Conservation (phyloP, 2,888 invertebrate genomes). For the Cosmorhoe ocellata region DNA sequence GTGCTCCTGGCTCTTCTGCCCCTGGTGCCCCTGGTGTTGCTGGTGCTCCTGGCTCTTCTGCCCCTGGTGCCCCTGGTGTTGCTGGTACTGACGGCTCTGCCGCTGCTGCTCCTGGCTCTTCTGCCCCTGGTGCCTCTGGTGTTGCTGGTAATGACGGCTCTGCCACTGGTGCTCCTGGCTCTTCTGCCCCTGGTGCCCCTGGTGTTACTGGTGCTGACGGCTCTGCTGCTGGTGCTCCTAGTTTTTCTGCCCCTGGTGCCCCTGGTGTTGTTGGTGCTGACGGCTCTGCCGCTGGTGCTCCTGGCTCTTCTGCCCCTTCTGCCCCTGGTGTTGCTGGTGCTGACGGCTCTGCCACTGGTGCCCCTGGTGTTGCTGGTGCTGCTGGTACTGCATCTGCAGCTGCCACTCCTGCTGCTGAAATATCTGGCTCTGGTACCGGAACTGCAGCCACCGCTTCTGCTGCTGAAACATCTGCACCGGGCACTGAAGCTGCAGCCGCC, state of each 20-base stretch:
- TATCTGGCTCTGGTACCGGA: neutral
- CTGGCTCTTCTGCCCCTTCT: neutral
- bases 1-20: neutral
- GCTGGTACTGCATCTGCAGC: neutral
- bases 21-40: neutral
- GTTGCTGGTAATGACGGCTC: neutral
- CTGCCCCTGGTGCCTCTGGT: neutral
- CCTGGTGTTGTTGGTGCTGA: neutral
- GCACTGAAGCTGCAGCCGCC: too few species aligned
- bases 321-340: constrained; percentile 1
- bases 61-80: neutral
- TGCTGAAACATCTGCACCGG: neutral
- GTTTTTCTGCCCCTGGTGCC: neutral
- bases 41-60: neutral
- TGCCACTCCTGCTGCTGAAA: neutral
- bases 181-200: neutral
- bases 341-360: neutral
- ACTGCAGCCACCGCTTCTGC: neutral
- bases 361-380: neutral
- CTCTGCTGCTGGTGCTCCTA: neutral
- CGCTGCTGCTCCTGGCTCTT: neutral
- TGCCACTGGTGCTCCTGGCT: neutral
- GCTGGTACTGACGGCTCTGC: neutral
- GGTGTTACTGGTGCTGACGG: neutral
- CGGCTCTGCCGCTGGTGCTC: neutral